phyloP scores from a whole-genome alignment of 2,113 vertebrate species.

The Hemibagrus wyckioides region DNA sequence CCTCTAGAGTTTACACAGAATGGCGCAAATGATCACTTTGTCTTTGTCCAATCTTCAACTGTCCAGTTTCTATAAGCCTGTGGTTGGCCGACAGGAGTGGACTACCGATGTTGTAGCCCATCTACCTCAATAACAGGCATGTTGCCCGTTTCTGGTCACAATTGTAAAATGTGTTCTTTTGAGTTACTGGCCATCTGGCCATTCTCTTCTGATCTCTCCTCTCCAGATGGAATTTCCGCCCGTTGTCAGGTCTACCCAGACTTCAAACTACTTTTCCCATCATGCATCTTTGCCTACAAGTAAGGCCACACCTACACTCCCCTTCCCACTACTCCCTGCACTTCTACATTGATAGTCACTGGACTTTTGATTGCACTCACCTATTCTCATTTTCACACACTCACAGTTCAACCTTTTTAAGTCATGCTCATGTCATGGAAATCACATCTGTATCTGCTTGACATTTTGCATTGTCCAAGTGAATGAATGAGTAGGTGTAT shows the following conservation, averaged over 20 bases:
- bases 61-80: not conserved
- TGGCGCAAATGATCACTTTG: not conserved
- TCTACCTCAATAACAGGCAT: not conserved
- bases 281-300: no score
- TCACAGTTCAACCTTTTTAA: no score
- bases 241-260: no score
- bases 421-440: not conserved
- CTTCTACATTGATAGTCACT: no score
- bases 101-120: not conserved
- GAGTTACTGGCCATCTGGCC: not conserved
- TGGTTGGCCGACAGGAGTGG: not conserved
- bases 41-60: not conserved
- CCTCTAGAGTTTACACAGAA: not conserved
- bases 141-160: not conserved
- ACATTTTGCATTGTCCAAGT: not conserved
- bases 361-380: no score
- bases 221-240: not conserved
- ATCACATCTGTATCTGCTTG: not conserved
- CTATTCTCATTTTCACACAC: not conserved
- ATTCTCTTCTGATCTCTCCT: not conserved
- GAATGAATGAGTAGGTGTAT: not conserved
- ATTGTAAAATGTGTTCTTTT: not conserved
- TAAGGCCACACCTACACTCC: no score
- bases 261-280: no score
- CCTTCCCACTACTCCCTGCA: no score